phyloP scores from a whole-genome alignment of 2,888 invertebrate species.

The Caenorhabditis panamensis region DNA sequence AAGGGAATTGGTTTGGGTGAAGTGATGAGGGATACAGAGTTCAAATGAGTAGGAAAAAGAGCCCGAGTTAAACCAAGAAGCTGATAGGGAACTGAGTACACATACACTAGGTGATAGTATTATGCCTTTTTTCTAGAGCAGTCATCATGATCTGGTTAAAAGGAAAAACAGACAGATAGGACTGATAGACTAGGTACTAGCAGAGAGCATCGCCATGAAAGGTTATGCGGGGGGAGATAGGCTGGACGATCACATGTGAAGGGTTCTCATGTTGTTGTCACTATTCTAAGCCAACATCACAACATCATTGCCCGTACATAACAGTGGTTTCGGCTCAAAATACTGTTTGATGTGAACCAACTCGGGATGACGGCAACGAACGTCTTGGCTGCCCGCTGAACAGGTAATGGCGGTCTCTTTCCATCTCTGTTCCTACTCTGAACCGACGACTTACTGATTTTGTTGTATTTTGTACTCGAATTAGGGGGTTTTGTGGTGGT shows the following conservation, averaged over 20 bases:
- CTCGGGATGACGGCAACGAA: constrained; percentile 56
- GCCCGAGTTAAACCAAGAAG: constrained; percentile 10
- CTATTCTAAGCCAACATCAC: constrained; percentile 53
- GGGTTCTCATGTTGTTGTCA: not conserved
- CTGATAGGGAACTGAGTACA: constrained; percentile 2
- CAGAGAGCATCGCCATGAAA: not conserved
- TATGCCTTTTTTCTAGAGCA: not conserved
- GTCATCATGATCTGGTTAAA: not conserved
- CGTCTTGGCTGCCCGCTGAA: constrained; percentile 62
- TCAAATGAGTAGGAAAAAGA: no score
- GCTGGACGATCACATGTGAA: constrained; percentile 33
- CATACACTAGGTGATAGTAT: no score
- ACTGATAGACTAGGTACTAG: not conserved
- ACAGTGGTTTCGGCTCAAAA: constrained; percentile 46
- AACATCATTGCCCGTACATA: constrained; percentile 51
- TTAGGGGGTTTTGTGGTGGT: constrained; percentile 8
- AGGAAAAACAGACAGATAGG: not conserved
- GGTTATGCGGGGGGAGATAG: not conserved
- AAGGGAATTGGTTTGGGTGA: not conserved
- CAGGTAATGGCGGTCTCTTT: constrained; percentile 14
- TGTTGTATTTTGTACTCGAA: constrained; percentile 24
- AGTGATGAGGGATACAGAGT: no score
- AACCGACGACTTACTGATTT: constrained; percentile 29
- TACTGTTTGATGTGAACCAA: constrained; percentile 58
- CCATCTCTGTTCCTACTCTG: not conserved